A percentile compares a stretch with the other conserved stretches of the same genome.
phyloP scores from a whole-genome alignment of 2,113 vertebrate genomes.

The Muscicapa adusta region DNA sequence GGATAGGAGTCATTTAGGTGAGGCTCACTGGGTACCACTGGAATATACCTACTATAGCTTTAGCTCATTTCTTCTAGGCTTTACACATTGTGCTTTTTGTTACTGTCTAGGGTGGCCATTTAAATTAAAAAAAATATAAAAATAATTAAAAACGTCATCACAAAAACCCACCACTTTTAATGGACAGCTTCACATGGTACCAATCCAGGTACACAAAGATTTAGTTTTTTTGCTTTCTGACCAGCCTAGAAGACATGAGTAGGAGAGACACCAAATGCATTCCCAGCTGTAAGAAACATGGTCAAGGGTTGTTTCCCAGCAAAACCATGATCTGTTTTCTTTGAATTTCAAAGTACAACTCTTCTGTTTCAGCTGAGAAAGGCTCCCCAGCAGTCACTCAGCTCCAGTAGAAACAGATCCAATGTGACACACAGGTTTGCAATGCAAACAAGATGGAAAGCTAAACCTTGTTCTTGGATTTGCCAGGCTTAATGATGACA shows the following conservation, averaged over 20 bases:
- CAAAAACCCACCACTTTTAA: not conserved
- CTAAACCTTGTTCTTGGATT: not conserved
- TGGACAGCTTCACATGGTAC: not conserved
- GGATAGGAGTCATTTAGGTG: not conserved
- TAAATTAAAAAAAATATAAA: too few relatives aligned
- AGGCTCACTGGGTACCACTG: not conserved
- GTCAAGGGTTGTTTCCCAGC: not conserved
- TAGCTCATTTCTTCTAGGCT: not conserved
- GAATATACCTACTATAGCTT: not conserved
- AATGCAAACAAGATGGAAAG: not conserved
- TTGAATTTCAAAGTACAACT: not conserved
- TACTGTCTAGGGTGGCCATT: accelerated
- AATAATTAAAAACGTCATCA: not conserved
- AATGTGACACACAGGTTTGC: not conserved
- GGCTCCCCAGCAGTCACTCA: not conserved
- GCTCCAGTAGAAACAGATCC: not conserved
- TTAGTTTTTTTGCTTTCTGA: not conserved
- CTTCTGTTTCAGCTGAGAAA: not conserved
- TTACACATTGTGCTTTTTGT: not conserved
- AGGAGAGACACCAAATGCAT: not conserved
- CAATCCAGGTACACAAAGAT: not conserved
- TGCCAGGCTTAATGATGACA: not conserved
- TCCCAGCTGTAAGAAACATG: not conserved
- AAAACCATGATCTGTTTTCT: not conserved
- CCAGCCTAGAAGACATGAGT: not conserved